Evolutionary conservation across 2,888 invertebrate species (phyloP).

Genomic region (Malthinus seriepunctatus): DNA sequence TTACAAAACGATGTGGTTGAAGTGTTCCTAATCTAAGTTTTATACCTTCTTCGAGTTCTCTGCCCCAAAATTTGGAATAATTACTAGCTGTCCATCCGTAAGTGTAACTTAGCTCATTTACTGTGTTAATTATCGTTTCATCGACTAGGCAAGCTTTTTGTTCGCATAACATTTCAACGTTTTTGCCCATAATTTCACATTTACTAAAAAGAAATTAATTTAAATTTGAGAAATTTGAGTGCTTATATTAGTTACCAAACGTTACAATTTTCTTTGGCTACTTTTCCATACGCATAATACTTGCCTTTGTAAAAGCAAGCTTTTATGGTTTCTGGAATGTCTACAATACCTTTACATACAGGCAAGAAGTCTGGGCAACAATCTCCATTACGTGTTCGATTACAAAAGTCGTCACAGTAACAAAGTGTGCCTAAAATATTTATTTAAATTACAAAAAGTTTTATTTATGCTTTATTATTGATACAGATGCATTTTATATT

Average conservation of each 20-base stretch:
- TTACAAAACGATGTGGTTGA: slow-evolving; percentile 57
- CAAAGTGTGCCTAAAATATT: slow-evolving; percentile 75
- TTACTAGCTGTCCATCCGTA: slow-evolving; percentile 80
- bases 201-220: slow-evolving; percentile 54
- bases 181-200: slow-evolving; percentile 55
- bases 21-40: slow-evolving; percentile 59
- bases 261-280: slow-evolving; percentile 71
- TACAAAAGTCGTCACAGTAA: slow-evolving; percentile 95
- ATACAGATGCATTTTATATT: too few species aligned
- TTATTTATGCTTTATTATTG: too few species aligned
- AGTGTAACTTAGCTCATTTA: slow-evolving; percentile 60
- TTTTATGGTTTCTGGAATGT: slow-evolving; percentile 38
- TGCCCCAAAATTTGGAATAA: slow-evolving; percentile 83
- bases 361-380: slow-evolving; percentile 92
- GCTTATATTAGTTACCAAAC: slow-evolving; percentile 63
- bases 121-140: slow-evolving; percentile 65
- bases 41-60: slow-evolving; percentile 79
- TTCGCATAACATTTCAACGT: slow-evolving; percentile 67
- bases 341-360: slow-evolving; percentile 64
- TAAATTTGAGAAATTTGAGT: neutral
- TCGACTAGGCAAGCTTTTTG: slow-evolving; percentile 76
- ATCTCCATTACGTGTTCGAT: slow-evolving; percentile 72
- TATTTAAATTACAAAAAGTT: neutral
- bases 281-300: slow-evolving; percentile 58
- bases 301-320: slow-evolving; percentile 61